Base-by-base conservation (phyloP, 2,113 vertebrate genomes). In the Leptobrachium ailaonicum region DNA sequence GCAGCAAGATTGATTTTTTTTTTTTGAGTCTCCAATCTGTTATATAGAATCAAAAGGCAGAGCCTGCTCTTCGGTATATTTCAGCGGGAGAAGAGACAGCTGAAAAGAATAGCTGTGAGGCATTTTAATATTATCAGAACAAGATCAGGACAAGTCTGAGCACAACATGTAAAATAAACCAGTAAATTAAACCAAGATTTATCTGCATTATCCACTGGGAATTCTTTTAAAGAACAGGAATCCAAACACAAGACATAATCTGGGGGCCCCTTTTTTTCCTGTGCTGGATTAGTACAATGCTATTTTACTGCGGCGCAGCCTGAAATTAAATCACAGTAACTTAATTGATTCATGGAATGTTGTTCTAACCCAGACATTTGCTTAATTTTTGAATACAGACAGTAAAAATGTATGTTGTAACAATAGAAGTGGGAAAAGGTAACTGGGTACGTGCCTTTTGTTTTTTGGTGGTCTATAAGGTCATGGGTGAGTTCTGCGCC, bases 131-230 rank as follows among this genome's bases (percentile, higher is more conserved):
- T 72, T 72, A 81, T 81, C 79, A 74, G 79, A 69, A 74, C 71
- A 81, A 81, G 79, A 81, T 81, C 72, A 54, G 79, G 79, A 81
- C 79, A 81, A 81, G 79, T 81, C 54, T 81, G 53, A 81, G 79
- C 79, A 81, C 41, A 73, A 32, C 71, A 80, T 58, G 50, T 50
- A 69, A 81, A 81, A 50, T 75, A 75, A 80, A 75, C 10, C 42
- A 69, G 72, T 66, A 75, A 74, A 69, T 58, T 64, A 81, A 68
- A 71, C 79, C 71, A 81, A 81, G 50, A 69, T 69, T 62, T 69
- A 66, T 80, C 64, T 81, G 20, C 67, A 69, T 60, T 81, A 67
- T 81, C 79, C 79, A 75, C 72, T 81, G 79, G 72, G 72, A 81
- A 68, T 81, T 81, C 50, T 68, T 54, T 50, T n/a, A 56, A 73